Evolutionary conservation across 64 coral and sea anemone species (phyloP).

Genomic region (Porites lutea): DNA sequence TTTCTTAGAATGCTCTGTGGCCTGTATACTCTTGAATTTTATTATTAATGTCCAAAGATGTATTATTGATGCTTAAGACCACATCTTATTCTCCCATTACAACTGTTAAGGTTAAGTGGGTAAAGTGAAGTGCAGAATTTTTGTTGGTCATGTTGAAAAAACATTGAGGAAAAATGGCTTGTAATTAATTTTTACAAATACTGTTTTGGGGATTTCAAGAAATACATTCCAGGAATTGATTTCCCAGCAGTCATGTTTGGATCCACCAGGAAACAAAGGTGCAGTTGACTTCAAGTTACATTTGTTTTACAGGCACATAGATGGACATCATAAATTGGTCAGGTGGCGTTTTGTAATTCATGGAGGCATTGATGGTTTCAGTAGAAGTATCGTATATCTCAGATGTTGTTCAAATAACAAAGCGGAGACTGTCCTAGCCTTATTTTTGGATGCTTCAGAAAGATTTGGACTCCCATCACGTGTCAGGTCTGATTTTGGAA

Average conservation of each 20-base stretch:
- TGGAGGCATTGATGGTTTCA: constrained; percentile 38
- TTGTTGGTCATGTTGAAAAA: constrained; percentile 16
- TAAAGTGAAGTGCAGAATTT: constrained; percentile 14
- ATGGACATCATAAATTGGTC: constrained; percentile 42
- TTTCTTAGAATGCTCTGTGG: constrained; percentile 8
- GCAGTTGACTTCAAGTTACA: not conserved
- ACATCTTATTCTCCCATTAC: constrained; percentile 21
- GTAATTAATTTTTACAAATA: not conserved
- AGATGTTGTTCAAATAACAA: constrained; percentile 50
- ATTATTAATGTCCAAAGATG: constrained; percentile 8
- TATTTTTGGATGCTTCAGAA: constrained; percentile 57
- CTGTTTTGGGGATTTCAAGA: constrained; percentile 15
- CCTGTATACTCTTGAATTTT: not conserved
- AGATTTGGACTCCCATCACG: constrained; percentile 70
- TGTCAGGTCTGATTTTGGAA: constrained; percentile 76
- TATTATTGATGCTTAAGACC: constrained; percentile 20
- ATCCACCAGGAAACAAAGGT: constrained; percentile 14
- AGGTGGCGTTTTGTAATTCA: constrained; percentile 27
- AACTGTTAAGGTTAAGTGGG: constrained; percentile 21
- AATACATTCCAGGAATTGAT: not conserved
- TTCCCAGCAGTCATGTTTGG: constrained; percentile 14
- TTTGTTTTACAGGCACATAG: constrained; percentile 36
- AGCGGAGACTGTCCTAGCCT: constrained; percentile 50
- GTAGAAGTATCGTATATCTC: constrained; percentile 35
- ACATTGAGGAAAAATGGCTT: constrained; percentile 1